These are phyloP conservation scores for Atherinosoma microstoma DNA, from an alignment of 2,797 vertebrate genomes.

Conservation along the genomic window DNA sequence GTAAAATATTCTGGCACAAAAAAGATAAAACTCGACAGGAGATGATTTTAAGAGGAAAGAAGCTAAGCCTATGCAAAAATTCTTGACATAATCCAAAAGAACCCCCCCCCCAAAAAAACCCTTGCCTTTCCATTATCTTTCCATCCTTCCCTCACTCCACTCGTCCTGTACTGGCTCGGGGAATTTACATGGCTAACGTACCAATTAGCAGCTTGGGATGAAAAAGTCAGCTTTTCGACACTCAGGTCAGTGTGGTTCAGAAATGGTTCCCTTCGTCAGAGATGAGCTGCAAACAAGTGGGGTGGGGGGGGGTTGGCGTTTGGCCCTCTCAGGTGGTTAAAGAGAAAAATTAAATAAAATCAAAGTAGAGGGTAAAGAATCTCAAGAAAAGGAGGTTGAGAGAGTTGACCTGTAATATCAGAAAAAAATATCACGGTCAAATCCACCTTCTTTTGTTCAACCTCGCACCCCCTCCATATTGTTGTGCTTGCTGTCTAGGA, in stretches of 20 bases:
- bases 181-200: conserved; percentile 70
- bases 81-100: conserved; percentile 27
- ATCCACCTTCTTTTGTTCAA: conserved; percentile 16
- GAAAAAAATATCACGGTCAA: conserved; percentile 13
- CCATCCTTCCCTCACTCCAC: conserved; percentile 25
- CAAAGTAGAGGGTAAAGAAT: conserved; percentile 32
- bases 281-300: conserved; percentile 66
- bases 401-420: conserved; percentile 22
- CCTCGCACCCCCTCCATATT: conserved; percentile 66
- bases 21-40: conserved; percentile 27
- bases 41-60: conserved; percentile 47
- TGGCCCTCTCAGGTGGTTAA: conserved; percentile 39
- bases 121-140: conserved; percentile 38
- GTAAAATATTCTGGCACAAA: conserved; percentile 68
- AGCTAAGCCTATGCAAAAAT: conserved; percentile 21
- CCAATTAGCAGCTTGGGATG: conserved; percentile 80
- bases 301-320: conserved; percentile 44
- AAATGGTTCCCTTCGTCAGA: conserved; percentile 76
- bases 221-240: conserved; percentile 62
- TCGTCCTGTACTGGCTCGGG: conserved; percentile 51
- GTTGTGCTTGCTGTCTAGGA: conserved; percentile 81
- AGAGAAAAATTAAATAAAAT: conserved; percentile 13
- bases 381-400: conserved; percentile 17
- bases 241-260: conserved; percentile 72
- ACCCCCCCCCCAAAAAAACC: background rate